These are phyloP conservation scores for Pterocles gutturalis DNA, from an alignment of 2,113 vertebrate genomes.

Conservation along the genomic window DNA sequence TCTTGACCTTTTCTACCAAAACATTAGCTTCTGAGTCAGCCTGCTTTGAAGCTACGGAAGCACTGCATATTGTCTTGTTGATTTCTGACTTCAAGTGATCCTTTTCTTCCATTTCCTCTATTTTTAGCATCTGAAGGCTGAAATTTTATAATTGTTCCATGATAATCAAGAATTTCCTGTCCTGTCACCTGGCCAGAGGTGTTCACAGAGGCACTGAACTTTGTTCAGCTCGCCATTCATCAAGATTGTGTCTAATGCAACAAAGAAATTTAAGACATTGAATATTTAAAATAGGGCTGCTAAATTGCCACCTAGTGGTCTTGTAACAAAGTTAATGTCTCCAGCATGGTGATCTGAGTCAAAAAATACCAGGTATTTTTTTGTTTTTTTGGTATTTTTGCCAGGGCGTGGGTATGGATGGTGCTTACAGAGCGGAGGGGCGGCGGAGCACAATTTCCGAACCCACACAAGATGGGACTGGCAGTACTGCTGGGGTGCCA, in stretches of 20 bases:
- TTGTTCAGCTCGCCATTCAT: neutral
- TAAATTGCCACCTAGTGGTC: constrained; percentile 71
- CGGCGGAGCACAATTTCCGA: neutral
- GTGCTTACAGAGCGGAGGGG: neutral
- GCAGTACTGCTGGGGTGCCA: neutral
- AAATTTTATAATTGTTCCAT: constrained; percentile 17
- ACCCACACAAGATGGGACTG: rapidly evolving
- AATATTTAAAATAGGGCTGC: neutral
- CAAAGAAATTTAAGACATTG: neutral
- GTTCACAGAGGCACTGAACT: neutral
- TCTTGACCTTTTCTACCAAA: constrained; percentile 60
- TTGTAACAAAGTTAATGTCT: neutral
- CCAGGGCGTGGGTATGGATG: rapidly evolving
- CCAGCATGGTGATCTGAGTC: neutral
- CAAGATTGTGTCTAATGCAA: neutral
- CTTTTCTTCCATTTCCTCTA: constrained; percentile 29
- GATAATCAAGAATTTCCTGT: neutral
- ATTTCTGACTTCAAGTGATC: constrained; percentile 29
- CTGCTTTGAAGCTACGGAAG: constrained; percentile 41
- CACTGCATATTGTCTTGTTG: constrained; percentile 24
- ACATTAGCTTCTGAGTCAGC: constrained; percentile 55
- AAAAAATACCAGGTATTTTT: neutral
- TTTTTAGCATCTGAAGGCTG: constrained; percentile 45
- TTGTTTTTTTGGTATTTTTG: neutral
- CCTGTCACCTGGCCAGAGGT: neutral